phyloP scores from a whole-genome alignment of 2,113 vertebrate species.

The Otus sunia region DNA sequence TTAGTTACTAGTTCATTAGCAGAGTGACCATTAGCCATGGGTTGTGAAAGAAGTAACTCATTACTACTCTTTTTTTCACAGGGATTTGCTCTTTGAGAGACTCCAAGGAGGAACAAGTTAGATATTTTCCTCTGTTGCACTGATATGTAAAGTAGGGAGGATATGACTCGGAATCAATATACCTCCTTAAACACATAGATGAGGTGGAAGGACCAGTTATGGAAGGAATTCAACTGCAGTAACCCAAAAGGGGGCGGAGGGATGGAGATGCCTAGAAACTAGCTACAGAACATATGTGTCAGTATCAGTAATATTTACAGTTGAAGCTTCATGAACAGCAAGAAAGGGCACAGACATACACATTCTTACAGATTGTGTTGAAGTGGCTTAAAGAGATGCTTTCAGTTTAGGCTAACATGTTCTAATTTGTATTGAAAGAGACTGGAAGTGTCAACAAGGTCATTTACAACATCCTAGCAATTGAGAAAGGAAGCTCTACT shows the following conservation, averaged over 20 bases:
- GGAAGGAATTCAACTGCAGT: background rate
- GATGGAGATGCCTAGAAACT: background rate
- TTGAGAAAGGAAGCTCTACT: background rate
- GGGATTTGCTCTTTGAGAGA: background rate
- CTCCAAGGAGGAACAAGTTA: background rate
- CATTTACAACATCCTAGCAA: background rate
- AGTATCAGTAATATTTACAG: slow-evolving; percentile 51
- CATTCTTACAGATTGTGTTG: slow-evolving; percentile 53
- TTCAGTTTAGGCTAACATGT: slow-evolving; percentile 56
- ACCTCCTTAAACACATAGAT: background rate
- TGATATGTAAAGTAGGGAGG: background rate
- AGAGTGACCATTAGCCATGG: background rate
- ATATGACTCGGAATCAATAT: background rate
- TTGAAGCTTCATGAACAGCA: slow-evolving; percentile 6
- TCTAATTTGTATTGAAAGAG: slow-evolving; percentile 52
- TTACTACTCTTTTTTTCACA: background rate
- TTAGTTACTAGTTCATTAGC: background rate
- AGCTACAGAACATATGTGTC: slow-evolving; percentile 48
- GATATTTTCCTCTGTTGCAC: background rate
- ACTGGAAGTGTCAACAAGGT: slow-evolving; percentile 27
- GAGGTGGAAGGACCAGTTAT: background rate
- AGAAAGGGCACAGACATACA: slow-evolving; percentile 39
- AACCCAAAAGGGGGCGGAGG: background rate
- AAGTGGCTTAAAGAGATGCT: slow-evolving; percentile 41
- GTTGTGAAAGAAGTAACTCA: background rate